These are phyloP conservation scores for Hipposideros armiger DNA, from an alignment of 2,113 vertebrate species.

Conservation along the genomic window DNA sequence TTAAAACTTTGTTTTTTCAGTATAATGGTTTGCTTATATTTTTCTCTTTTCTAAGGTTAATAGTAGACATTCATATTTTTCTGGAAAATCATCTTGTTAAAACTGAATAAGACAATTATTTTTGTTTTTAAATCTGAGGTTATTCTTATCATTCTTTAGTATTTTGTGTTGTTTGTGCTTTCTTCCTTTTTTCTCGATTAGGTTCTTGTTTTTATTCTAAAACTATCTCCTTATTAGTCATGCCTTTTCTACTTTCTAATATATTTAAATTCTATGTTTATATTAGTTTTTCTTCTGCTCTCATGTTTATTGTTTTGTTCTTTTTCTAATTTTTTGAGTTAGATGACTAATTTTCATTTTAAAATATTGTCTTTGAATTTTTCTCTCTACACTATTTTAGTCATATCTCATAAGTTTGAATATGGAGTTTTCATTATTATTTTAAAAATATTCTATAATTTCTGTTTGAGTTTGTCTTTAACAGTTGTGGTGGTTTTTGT, in stretches of 20 bases:
- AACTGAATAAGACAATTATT: background rate
- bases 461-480: background rate
- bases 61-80: background rate
- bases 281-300: background rate
- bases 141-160: background rate
- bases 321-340: background rate
- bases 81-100: background rate
- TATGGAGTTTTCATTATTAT: background rate
- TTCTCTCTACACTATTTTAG: background rate
- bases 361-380: background rate
- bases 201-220: background rate
- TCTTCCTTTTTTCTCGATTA: background rate
- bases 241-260: background rate
- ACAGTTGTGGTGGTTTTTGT: background rate
- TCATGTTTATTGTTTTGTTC: background rate
- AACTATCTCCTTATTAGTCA: background rate
- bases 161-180: background rate
- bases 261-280: background rate
- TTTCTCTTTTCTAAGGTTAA: slow-evolving; percentile 29
- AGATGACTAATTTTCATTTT: background rate
- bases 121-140: background rate
- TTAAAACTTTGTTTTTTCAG: background rate
- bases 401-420: background rate
- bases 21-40: background rate
- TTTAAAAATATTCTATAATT: background rate